Evolutionary conservation across 2,797 vertebrate genomes (phyloP), one percentile per base, ranked within the genome.

Genomic region (Bradypodion ventrale): DNA sequence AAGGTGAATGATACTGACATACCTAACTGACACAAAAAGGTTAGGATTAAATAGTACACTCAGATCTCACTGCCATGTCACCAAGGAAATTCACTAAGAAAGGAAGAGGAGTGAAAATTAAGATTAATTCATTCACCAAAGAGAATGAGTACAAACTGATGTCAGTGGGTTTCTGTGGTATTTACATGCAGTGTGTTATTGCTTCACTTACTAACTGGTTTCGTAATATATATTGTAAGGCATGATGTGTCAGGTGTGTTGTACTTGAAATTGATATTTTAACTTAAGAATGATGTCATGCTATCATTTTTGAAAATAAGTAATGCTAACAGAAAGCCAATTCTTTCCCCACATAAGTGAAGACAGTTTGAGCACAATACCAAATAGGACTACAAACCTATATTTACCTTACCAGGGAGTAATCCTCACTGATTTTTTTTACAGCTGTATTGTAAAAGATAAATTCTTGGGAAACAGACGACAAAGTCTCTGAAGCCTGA

Each of bases 41-140:
- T 81, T 79, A 83, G 91, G 91, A 93, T 89, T 23, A 49, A n/a
- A 60, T 44, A 72, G 62, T 49, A 75, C 84, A 88, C 75, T 9
- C 19, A 77, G 16, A 56, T 2, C 82, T n/a, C 25, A 72, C 1
- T 2, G 2, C 52, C 60, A 44, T 82, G 73, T 29, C 75, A 63
- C 37, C 42, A 78, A 70, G 82, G 25, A 87, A 87, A 88, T 74
- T 49, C n/a, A 46, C 59, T 65, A 49, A 63, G 27, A 75, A 35
- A 13, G 42, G 70, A 15, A n/a, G 42, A 59, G 49, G 23, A 32
- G 5, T 65, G 60, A 63, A 75, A 35, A 23, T 21, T 49, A 63
- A 75, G 44, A n/a, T 35, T 59, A 82, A 46, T 46, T 69, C 49
- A 69, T 35, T 80, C 6, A 35, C 15, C 25, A 35, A 68, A 52